phyloP scores from a whole-genome alignment of 2,113 vertebrate species.

The Alexandromys fortis region DNA sequence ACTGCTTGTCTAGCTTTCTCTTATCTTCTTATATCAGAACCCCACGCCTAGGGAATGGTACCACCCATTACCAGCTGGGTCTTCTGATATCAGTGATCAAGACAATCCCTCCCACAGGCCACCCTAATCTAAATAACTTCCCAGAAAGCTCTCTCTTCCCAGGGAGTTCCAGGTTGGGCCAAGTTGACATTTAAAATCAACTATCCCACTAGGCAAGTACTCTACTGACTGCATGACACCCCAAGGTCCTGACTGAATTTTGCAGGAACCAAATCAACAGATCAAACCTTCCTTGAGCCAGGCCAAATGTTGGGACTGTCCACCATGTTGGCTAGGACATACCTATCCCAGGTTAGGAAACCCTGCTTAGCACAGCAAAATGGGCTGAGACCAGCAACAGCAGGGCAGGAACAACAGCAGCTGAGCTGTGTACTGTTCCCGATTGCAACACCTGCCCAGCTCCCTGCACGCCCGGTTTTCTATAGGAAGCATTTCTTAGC shows the following conservation, averaged over 20 bases:
- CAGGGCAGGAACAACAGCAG: background rate
- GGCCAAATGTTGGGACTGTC: too few species aligned
- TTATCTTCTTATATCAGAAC: background rate
- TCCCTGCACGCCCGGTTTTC: background rate
- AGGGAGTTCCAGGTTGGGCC: background rate
- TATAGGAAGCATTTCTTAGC: background rate
- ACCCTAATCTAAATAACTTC: background rate
- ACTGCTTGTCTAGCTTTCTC: rapidly evolving
- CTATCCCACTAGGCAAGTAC: background rate
- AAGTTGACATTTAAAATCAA: background rate
- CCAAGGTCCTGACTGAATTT: background rate
- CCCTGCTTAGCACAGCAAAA: background rate
- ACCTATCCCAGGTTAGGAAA: background rate
- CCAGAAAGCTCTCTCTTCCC: background rate
- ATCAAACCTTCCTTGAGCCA: background rate
- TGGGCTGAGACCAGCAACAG: background rate
- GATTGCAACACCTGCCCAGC: background rate
- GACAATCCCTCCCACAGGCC: background rate
- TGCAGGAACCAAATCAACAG: background rate
- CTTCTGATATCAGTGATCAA: background rate
- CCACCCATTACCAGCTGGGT: too few species aligned
- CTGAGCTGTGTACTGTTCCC: background rate
- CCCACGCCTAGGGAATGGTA: too few species aligned
- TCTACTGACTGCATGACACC: background rate
- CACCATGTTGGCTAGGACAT: background rate